Evolutionary conservation across 1,140 invertebrate genomes (phyloP), one percentile per base, ranked within the genome.

Genomic region (Spodoptera frugiperda): DNA sequence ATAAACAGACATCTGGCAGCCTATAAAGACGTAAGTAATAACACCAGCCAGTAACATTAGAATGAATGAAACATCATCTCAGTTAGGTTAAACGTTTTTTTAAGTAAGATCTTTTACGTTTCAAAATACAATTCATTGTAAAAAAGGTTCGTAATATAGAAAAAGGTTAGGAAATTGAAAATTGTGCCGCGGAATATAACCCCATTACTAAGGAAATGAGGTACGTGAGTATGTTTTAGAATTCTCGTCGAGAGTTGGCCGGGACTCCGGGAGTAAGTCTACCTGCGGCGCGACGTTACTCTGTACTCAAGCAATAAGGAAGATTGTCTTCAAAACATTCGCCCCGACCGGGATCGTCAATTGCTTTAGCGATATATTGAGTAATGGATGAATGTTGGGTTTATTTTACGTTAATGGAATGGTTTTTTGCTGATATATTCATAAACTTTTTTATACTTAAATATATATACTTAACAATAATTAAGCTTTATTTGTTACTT

Each of bases 121-220:
- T 76, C 19, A 67, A 76, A 80, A 73, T 63, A 78, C 53, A 78
- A 82, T 79, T 80, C 75, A 68, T 51, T 73, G 75, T 67, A 77
- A 70, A 78, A 80, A 84, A 81, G 76, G 79, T 85, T 88, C 89
- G 88, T 90, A 87, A 90, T 88, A 82, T 81, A 85, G 84, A 90
- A 91, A 90, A 85, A 89, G 86, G 87, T 89, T 90, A 89, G 91
- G 91, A 92, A 92, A 92, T 92, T 92, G 91, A 92, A 91, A 91
- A 91, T 92, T 90, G 86, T 85, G 89, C 86, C 84, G 85, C 87
- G 89, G 89, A 91, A 89, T 91, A 90, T 90, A 91, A 90, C 84
- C 80, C 88, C 88, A 92, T 92, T 92, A 92, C 91, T 87, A 85
- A 88, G 91, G 89, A 92, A 92, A 92, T 92, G 89, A 92, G 89